phyloP scores from a whole-genome alignment of 2,888 invertebrate species.

The Ectropis crepuscularia region DNA sequence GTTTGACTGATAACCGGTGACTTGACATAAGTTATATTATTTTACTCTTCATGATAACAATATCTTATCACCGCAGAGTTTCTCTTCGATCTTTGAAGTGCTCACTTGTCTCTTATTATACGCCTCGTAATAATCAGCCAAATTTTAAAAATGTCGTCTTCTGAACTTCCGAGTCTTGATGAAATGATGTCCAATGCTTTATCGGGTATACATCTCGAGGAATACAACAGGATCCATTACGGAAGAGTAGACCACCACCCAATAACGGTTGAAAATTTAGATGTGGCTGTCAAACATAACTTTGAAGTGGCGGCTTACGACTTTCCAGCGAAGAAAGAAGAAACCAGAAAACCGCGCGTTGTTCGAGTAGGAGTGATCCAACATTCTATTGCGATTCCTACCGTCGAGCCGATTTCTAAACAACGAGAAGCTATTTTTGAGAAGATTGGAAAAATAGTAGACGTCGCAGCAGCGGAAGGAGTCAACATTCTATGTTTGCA shows the following conservation, averaged over 20 bases:
- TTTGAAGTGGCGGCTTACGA: slow-evolving; percentile 91
- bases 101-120: background rate
- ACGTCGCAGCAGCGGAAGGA: slow-evolving; percentile 89
- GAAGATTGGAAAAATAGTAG: slow-evolving; percentile 89
- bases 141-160: slow-evolving; percentile 4
- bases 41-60: slow-evolving; percentile 11
- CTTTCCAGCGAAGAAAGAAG: slow-evolving; percentile 88
- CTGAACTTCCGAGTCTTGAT: slow-evolving; percentile 11
- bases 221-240: slow-evolving; percentile 90
- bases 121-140: background rate
- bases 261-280: slow-evolving; percentile 1
- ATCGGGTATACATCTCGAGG: slow-evolving; percentile 79
- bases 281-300: slow-evolving; percentile 72
- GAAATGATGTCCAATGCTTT: slow-evolving; percentile 34
- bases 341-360: slow-evolving; percentile 88
- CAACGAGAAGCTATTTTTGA: slow-evolving; percentile 92
- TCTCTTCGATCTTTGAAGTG: slow-evolving; percentile 9
- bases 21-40: slow-evolving; percentile 4
- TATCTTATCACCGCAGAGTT: slow-evolving; percentile 16
- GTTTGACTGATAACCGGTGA: slow-evolving; percentile 11
- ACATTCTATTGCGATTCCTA: slow-evolving; percentile 91
- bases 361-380: slow-evolving; percentile 95
- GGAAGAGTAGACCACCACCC: slow-evolving; percentile 87
- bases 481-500: slow-evolving; percentile 97
- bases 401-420: slow-evolving; percentile 88